Evolutionary conservation across 2,113 vertebrate species (phyloP), one percentile per base, ranked within the genome.

Genomic region (Nanorana parkeri): DNA sequence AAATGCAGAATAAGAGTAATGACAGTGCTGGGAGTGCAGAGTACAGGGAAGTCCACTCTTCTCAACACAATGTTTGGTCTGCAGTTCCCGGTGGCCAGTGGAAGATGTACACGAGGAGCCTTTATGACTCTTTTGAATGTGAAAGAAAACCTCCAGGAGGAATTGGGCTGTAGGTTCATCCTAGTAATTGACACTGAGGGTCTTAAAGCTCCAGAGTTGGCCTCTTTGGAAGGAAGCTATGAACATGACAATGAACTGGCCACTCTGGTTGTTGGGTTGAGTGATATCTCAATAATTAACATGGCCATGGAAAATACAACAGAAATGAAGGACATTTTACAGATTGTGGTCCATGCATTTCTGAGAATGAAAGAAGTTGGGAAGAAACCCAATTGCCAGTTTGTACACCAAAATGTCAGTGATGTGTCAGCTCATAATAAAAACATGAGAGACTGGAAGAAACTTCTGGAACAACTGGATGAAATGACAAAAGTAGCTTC

Each of bases 31-130:
- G 92, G 91, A 4, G 73, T 94, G 17, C 93, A 94, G 85, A 92
- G 91, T 77, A 92, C 92, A 56, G 93, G 94, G 17, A 94, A 95
- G 36, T 94, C 94, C 71, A 94, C 93, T 0, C 84, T 95, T 84
- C 85, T 94, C 52, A 94, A 86, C 26, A 84, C 91, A 20, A 88
- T 93, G 73, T 76, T 76, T 76, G 91, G 91, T 10, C 68, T 94
- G 0, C 84, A 94, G 88, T 94, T 95, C 84, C 89, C 84, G 0
- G 92, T 94, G 65, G 92, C 91, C 84, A 88, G 90, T 21, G 93
- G 91, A 19, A 89, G 91, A 6, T 93, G 91, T 85, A 95, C 92
- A 8, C 85, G 68, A 1, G 94, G 93, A 13, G 93, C 89, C 0
- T 94, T 92, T 85, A 94, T 94, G 91, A 89, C 90, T 36, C 86